Evolutionary conservation across 2,797 vertebrate genomes (phyloP).

Genomic region (Neomorphus geoffroyi): DNA sequence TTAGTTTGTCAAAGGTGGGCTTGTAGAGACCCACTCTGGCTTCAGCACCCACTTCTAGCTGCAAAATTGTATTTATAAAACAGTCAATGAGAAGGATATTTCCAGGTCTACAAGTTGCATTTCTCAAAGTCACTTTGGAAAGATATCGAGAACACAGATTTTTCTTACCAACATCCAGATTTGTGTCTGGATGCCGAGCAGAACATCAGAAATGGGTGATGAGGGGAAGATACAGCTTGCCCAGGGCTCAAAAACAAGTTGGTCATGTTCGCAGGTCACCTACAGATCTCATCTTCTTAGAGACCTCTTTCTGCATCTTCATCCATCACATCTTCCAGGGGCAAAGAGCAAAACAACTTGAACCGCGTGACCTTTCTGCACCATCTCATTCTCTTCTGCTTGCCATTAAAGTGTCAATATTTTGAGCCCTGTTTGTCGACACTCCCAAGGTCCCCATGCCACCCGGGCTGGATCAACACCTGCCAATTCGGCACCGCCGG

Average conservation of each 20-base stretch:
- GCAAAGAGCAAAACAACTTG: neutral
- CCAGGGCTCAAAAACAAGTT: neutral
- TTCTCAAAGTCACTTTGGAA: slow-evolving; percentile 25
- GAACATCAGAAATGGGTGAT: neutral
- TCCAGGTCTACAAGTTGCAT: neutral
- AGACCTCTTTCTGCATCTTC: neutral
- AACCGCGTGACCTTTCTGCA: rapidly evolving
- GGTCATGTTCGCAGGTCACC: neutral
- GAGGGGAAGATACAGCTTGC: neutral
- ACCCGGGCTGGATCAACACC: slow-evolving; percentile 28
- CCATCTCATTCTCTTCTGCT: neutral
- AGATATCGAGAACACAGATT: neutral
- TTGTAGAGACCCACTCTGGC: neutral
- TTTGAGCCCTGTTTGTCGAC: neutral
- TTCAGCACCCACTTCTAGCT: neutral
- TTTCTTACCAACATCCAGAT: neutral
- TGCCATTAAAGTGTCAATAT: slow-evolving; percentile 15
- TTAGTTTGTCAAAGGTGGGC: neutral
- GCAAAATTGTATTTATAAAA: neutral
- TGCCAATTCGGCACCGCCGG: slow-evolving; percentile 35
- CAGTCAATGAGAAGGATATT: neutral
- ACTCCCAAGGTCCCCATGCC: neutral
- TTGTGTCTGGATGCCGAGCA: neutral
- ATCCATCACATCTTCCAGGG: rapidly evolving
- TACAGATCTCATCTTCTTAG: neutral